These are phyloP conservation scores for Cygnus atratus DNA, from an alignment of 2,113 vertebrate species.

Conservation along the genomic window DNA sequence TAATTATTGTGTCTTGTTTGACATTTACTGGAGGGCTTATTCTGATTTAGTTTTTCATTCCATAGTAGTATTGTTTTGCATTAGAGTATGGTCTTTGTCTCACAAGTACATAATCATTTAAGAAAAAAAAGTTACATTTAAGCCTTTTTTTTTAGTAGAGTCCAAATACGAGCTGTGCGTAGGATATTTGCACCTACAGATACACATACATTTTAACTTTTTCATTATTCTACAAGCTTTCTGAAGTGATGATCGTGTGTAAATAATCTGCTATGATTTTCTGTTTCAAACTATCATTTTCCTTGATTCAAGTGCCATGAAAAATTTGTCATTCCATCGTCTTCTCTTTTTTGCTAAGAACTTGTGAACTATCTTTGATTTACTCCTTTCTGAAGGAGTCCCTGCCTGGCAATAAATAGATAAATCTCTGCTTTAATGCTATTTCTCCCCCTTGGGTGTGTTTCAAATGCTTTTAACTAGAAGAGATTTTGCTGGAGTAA, in stretches of 20 bases:
- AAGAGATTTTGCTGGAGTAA: constrained; percentile 1
- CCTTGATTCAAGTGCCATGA: background rate
- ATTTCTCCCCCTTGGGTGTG: constrained; percentile 23
- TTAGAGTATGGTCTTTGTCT: background rate
- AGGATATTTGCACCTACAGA: background rate
- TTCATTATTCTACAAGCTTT: background rate
- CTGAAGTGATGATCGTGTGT: background rate
- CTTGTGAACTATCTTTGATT: background rate
- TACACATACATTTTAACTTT: background rate
- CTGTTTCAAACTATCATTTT: background rate
- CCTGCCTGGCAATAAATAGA: background rate
- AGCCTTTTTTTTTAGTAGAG: background rate
- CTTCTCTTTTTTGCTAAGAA: background rate
- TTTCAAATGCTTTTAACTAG: constrained; percentile 40
- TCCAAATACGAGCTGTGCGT: background rate
- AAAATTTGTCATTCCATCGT: background rate
- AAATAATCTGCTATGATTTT: background rate
- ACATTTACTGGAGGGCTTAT: background rate
- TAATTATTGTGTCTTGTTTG: background rate
- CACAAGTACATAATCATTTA: rapidly evolving
- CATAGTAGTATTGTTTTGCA: background rate
- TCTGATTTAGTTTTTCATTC: background rate
- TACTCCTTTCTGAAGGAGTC: background rate
- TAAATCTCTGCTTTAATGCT: background rate
- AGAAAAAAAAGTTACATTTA: background rate